Evolutionary conservation across 2,797 vertebrate species (phyloP).

Genomic region (Heterohyrax brucei): DNA sequence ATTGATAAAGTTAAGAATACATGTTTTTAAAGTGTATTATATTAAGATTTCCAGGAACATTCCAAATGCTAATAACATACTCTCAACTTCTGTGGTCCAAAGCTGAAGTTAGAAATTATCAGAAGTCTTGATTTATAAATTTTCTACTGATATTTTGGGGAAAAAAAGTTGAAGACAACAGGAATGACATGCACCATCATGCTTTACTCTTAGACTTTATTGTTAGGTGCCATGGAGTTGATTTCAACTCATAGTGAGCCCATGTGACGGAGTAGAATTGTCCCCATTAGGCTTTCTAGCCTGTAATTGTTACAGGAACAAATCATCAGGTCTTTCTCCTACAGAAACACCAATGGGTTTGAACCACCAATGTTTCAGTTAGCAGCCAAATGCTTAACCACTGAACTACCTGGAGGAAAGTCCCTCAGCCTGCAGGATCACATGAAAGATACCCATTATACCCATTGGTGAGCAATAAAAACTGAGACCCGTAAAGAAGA

Average conservation of each 20-base stretch:
- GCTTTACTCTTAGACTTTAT: neutral
- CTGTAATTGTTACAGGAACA: too few relatives aligned
- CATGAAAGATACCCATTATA: neutral
- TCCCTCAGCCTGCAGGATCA: neutral
- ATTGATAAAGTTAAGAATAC: neutral
- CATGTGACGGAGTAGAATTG: too few relatives aligned
- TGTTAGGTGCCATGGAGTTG: too few relatives aligned
- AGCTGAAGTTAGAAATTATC: neutral
- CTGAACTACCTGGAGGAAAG: neutral
- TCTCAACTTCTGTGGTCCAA: neutral
- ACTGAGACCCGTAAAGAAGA: neutral
- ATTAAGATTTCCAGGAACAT: neutral
- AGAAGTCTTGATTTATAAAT: neutral
- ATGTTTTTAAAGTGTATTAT: neutral
- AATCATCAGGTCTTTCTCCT: too few relatives aligned
- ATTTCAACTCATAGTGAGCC: too few relatives aligned
- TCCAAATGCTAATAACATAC: neutral
- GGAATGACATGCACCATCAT: neutral
- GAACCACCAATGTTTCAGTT: too few relatives aligned
- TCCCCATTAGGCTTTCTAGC: too few relatives aligned
- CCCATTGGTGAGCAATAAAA: neutral
- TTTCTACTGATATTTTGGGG: neutral
- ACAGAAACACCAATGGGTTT: too few relatives aligned
- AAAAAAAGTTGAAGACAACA: fast-evolving
- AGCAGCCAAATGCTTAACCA: too few relatives aligned